These are phyloP conservation scores for Nemotelus pantherinus DNA, from an alignment of 2,888 invertebrate genomes.

Conservation along the genomic window DNA sequence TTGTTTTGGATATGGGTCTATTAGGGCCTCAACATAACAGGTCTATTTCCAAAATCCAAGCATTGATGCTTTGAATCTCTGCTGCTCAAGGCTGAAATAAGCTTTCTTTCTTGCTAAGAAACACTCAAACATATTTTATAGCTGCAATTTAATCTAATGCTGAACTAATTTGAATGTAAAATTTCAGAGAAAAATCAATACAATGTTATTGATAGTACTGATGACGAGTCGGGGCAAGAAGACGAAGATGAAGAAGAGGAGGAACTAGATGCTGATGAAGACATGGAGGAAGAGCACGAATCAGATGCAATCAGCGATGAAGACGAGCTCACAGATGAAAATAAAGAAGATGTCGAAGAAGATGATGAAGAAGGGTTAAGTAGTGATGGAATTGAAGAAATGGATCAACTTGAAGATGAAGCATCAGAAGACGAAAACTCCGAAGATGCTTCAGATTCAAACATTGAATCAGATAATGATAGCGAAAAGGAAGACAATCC, in stretches of 20 bases:
- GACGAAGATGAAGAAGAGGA: slow-evolving; percentile 26
- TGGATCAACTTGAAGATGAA: slow-evolving; percentile 45
- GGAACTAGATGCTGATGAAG: slow-evolving; percentile 15
- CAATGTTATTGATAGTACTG: slow-evolving; percentile 52
- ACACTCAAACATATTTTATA: too few species aligned
- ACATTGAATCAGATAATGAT: slow-evolving; percentile 41
- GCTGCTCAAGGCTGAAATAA: too few species aligned
- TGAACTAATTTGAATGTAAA: not conserved
- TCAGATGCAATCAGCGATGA: slow-evolving; percentile 48
- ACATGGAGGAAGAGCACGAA: slow-evolving; percentile 26
- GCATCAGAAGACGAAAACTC: slow-evolving; percentile 24
- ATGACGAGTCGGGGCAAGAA: slow-evolving; percentile 43
- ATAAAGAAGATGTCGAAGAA: not conserved
- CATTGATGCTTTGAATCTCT: too few species aligned
- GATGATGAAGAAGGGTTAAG: slow-evolving; percentile 21
- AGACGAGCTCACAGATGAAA: slow-evolving; percentile 26
- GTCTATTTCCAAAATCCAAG: too few species aligned
- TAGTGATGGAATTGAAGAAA: slow-evolving; percentile 41
- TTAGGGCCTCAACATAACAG: too few species aligned
- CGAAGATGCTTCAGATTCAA: slow-evolving; percentile 19
- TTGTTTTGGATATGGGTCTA: too few species aligned
- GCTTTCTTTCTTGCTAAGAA: too few species aligned
- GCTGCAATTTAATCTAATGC: too few species aligned
- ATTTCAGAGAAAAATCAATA: slow-evolving; percentile 5
- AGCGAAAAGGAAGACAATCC: slow-evolving; percentile 45